Conservation (phyloP, 2,888 invertebrate genomes). For the Abrostola tripartita region DNA sequence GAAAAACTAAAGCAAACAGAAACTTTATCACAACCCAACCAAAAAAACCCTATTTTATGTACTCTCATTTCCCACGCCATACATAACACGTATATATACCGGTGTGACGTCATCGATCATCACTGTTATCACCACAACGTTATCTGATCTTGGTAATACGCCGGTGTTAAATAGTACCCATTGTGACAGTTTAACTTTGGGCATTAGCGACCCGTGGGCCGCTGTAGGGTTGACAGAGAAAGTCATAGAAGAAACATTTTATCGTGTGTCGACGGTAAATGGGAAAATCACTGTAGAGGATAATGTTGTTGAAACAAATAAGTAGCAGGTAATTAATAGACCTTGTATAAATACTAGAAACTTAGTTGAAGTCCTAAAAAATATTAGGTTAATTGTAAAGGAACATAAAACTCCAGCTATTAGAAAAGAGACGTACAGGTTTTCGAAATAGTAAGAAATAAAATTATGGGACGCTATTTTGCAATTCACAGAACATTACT, state of each 20-base stretch:
- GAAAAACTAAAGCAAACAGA: neutral
- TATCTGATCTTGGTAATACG: constrained; percentile 76
- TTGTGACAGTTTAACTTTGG: constrained; percentile 84
- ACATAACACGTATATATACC: constrained; percentile 44
- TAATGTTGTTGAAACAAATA: neutral
- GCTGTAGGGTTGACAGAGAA: constrained; percentile 65
- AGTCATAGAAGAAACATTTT: neutral
- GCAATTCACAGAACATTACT: too few relatives aligned
- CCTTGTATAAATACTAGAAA: too few relatives aligned
- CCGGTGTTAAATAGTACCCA: constrained; percentile 79
- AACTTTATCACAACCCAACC: neutral
- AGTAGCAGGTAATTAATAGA: too few relatives aligned
- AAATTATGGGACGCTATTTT: too few relatives aligned
- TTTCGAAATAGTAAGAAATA: too few relatives aligned
- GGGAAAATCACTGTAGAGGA: neutral
- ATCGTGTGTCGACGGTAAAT: neutral
- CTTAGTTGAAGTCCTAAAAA: too few relatives aligned
- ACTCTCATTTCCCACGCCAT: constrained; percentile 44
- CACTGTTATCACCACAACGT: constrained; percentile 67
- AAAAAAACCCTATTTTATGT: constrained; percentile 26
- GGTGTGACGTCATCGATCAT: constrained; percentile 76
- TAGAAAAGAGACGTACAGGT: too few relatives aligned
- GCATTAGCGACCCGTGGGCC: constrained; percentile 63
- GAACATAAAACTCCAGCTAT: too few relatives aligned
- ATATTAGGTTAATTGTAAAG: too few relatives aligned